These are phyloP conservation scores for Isurus oxyrinchus DNA, from an alignment of 2,113 vertebrate species.

Conservation along the genomic window DNA sequence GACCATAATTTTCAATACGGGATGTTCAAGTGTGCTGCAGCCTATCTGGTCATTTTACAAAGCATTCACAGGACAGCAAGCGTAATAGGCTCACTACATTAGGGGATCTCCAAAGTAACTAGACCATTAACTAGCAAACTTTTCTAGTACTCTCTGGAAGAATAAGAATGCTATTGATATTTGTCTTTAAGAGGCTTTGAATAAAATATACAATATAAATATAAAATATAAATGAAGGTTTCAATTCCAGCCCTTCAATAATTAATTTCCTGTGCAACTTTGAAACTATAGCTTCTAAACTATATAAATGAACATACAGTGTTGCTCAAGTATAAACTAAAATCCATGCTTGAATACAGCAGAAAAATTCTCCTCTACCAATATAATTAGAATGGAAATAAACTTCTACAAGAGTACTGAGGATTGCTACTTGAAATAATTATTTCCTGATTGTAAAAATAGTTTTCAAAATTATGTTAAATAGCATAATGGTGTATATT, in stretches of 20 bases:
- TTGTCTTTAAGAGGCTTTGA: neutral
- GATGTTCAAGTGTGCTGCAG: neutral
- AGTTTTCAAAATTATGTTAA: neutral
- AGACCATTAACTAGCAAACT: neutral
- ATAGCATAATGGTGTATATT: neutral
- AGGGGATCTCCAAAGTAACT: neutral
- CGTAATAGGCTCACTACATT: neutral
- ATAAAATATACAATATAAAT: neutral
- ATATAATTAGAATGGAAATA: neutral
- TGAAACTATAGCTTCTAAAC: neutral
- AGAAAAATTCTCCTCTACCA: neutral
- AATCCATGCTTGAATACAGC: neutral
- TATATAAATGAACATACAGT: neutral
- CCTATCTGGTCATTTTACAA: neutral
- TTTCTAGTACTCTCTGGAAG: neutral
- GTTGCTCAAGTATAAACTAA: neutral
- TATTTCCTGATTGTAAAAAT: neutral
- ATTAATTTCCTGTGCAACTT: neutral
- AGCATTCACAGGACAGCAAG: neutral
- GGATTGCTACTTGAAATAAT: neutral
- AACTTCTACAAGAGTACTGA: neutral
- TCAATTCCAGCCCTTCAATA: neutral
- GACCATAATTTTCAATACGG: neutral
- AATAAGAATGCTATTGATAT: neutral
- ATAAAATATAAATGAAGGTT: neutral